Conservation (phyloP, 2,888 invertebrate genomes). For the Trachelus troglodyta region DNA sequence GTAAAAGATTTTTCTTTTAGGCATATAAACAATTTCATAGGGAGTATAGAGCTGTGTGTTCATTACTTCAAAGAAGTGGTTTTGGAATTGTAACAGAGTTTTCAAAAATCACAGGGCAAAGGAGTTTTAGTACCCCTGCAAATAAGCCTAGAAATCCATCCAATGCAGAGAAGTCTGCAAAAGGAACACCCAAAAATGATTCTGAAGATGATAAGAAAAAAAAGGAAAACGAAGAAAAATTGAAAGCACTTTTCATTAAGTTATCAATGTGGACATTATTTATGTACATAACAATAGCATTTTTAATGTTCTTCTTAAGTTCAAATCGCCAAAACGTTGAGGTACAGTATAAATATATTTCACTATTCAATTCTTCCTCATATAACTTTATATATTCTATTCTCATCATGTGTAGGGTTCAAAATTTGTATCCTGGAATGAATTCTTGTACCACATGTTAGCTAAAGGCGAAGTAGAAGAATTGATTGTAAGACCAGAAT, state of each 20-base stretch:
- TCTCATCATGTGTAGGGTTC: conserved; percentile 3
- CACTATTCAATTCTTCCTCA: background rate
- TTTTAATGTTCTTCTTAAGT: conserved; percentile 22
- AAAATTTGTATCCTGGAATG: conserved; percentile 87
- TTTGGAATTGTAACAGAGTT: conserved; percentile 9
- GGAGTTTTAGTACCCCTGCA: conserved; percentile 40
- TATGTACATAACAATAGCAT: conserved; percentile 25
- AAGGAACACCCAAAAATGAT: conserved; percentile 27
- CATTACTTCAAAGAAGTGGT: conserved; percentile 35
- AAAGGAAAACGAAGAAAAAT: conserved; percentile 32
- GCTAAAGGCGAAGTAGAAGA: conserved; percentile 94
- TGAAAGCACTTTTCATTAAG: conserved; percentile 35
- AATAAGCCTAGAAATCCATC: conserved; percentile 18
- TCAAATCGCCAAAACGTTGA: background rate
- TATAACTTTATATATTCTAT: conserved; percentile 1
- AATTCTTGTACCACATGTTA: conserved; percentile 94
- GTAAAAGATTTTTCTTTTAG: conserved; percentile 40
- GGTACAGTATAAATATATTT: background rate
- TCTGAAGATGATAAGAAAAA: conserved; percentile 42
- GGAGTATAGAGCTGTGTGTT: conserved; percentile 72
- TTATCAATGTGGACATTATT: conserved; percentile 26
- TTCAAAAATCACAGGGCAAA: conserved; percentile 15
- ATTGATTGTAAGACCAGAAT: conserved; percentile 84
- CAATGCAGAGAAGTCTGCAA: conserved; percentile 23
- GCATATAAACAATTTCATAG: conserved; percentile 59